Evolutionary conservation across 2,888 invertebrate genomes (phyloP).

Genomic region (Athrips mouffetella): DNA sequence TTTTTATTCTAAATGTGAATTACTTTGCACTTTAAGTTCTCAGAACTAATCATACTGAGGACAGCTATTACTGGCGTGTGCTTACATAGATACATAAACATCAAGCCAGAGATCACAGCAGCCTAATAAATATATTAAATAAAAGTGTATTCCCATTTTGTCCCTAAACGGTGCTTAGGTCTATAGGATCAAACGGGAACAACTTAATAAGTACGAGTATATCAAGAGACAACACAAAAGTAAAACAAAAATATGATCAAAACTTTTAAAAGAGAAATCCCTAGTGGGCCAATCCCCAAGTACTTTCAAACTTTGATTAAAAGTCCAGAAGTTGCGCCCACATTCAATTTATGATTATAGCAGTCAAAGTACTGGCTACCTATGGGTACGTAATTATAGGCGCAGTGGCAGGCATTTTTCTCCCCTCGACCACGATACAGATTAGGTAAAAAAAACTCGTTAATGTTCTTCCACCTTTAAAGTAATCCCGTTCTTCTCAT

Average conservation of each 20-base stretch:
- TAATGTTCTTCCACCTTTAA: constrained; percentile 36
- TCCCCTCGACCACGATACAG: constrained; percentile 53
- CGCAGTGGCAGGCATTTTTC: constrained; percentile 40
- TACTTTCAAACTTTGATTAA: constrained; percentile 27
- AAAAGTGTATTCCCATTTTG: too few species aligned
- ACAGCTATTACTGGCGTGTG: too few species aligned
- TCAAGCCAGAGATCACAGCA: too few species aligned
- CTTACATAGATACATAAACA: too few species aligned
- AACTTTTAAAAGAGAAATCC: not conserved
- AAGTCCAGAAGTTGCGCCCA: constrained; percentile 27
- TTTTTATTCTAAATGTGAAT: too few species aligned
- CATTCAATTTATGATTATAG: constrained; percentile 41
- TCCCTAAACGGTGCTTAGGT: too few species aligned
- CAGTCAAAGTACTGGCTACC: constrained; percentile 52
- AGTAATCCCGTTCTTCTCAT: not conserved
- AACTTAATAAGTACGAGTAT: too few species aligned
- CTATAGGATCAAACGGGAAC: too few species aligned
- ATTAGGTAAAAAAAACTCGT: constrained; percentile 47
- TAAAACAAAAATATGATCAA: not conserved
- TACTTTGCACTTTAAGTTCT: too few species aligned
- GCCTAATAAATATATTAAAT: too few species aligned
- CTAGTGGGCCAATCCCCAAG: too few species aligned
- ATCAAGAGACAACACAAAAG: not conserved
- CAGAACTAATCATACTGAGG: too few species aligned
- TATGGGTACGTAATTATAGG: constrained; percentile 45